Evolutionary conservation across 2,888 invertebrate genomes (phyloP).

Genomic region (Panzeria rudis): DNA sequence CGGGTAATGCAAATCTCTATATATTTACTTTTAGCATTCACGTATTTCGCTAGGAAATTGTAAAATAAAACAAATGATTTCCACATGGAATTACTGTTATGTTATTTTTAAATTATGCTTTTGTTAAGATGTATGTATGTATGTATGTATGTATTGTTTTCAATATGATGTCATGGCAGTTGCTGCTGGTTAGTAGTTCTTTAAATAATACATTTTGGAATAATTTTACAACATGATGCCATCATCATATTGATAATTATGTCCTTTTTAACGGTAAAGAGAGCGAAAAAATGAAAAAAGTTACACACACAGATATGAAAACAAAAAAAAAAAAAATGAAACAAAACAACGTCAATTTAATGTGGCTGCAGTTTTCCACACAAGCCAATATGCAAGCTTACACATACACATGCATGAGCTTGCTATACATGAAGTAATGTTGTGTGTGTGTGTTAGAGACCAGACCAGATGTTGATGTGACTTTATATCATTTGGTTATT

Average conservation of each 20-base stretch:
- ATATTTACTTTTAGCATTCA: not conserved
- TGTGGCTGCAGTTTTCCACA: conserved; percentile 54
- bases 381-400: not conserved
- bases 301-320: not conserved
- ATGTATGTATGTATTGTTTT: conserved; percentile 1
- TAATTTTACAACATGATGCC: conserved; percentile 62
- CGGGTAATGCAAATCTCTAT: no score
- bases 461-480: conserved; percentile 66
- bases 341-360: conserved; percentile 56
- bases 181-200: conserved; percentile 33
- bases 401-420: not conserved
- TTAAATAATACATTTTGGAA: conserved; percentile 63
- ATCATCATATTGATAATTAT: conserved; percentile 66
- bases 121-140: conserved; percentile 24
- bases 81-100: conserved; percentile 35
- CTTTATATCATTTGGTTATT: conserved; percentile 64
- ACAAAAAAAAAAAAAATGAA: conserved; percentile 4
- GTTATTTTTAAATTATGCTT: conserved; percentile 52
- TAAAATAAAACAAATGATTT: conserved; percentile 44
- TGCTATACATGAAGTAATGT: not conserved
- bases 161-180: conserved; percentile 44
- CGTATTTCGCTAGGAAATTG: conserved; percentile 7
- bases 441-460: conserved; percentile 11
- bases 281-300: not conserved
- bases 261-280: conserved; percentile 33